phyloP scores from a whole-genome alignment of 2,113 vertebrate species.

The Mesembrinibis cayennensis region DNA sequence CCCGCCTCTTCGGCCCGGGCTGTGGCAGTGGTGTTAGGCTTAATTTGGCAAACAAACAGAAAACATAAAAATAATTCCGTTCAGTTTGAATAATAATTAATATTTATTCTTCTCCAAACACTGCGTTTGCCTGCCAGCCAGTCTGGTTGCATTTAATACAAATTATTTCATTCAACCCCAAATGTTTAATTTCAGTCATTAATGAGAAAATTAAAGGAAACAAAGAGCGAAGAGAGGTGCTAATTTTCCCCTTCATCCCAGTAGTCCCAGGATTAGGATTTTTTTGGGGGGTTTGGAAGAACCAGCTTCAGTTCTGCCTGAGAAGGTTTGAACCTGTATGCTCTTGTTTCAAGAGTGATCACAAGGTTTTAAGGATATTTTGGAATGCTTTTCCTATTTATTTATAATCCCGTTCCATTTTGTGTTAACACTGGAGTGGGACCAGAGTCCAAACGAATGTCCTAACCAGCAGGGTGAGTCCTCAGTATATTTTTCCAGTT shows the following conservation, averaged over 20 bases:
- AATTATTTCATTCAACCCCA: not conserved
- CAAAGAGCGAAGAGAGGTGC: not conserved
- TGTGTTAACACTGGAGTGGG: not conserved
- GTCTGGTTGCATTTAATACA: not conserved
- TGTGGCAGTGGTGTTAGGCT: not conserved
- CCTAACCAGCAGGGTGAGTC: not conserved
- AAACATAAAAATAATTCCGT: not conserved
- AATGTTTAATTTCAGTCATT: not conserved
- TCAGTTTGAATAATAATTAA: not conserved
- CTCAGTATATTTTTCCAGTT: not conserved
- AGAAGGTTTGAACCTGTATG: not conserved
- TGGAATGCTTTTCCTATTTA: not conserved
- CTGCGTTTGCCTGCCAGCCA: not conserved
- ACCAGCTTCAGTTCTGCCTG: not conserved
- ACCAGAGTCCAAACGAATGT: not conserved
- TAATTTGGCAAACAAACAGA: not conserved
- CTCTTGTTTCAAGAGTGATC: not conserved
- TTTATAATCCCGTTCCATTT: not conserved
- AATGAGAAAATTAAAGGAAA: not conserved
- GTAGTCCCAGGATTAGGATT: not conserved
- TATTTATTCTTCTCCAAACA: conserved; percentile 11
- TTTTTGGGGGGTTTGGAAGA: not conserved
- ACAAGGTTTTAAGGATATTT: not conserved
- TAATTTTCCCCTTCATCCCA: not conserved
- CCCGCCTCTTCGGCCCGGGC: not conserved